phyloP scores from a whole-genome alignment of 1,140 invertebrate species.

The Calycopis cecrops region DNA sequence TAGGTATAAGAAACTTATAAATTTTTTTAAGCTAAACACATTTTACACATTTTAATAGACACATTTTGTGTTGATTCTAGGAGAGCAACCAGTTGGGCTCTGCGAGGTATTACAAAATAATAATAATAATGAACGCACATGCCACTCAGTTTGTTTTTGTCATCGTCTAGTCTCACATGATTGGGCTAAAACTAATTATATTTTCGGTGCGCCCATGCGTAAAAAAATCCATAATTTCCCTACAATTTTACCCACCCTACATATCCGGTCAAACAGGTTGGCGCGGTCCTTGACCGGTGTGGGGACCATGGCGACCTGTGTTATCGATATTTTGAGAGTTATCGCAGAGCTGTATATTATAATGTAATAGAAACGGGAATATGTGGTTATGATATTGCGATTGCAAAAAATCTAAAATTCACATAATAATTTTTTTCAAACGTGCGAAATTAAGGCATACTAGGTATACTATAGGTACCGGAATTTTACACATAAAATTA shows the following conservation, averaged over 20 bases:
- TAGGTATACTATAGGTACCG: too few species aligned
- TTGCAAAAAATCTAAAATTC: background rate
- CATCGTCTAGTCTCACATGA: too few species aligned
- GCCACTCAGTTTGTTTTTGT: too few species aligned
- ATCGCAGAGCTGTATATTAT: background rate
- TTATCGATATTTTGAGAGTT: constrained; percentile 24
- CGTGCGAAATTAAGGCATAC: too few species aligned
- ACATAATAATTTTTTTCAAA: background rate
- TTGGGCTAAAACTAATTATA: background rate
- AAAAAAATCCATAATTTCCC: constrained; percentile 42
- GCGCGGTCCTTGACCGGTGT: constrained; percentile 51
- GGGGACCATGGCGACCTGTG: constrained; percentile 24
- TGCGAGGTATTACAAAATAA: too few species aligned
- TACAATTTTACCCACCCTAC: constrained; percentile 41
- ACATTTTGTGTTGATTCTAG: too few species aligned
- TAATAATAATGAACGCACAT: too few species aligned
- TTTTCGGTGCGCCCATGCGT: constrained; percentile 25
- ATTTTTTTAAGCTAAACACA: too few species aligned
- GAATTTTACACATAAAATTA: constrained; percentile 3
- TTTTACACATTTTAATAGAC: too few species aligned
- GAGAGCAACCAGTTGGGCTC: too few species aligned
- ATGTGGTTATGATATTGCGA: too few species aligned
- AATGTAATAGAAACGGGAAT: background rate
- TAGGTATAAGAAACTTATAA: too few species aligned
- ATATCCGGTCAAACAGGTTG: constrained; percentile 61